Evolutionary conservation across 1,140 invertebrate genomes (phyloP), one percentile per base, ranked within the genome.

Genomic region (Bombus ignitus): DNA sequence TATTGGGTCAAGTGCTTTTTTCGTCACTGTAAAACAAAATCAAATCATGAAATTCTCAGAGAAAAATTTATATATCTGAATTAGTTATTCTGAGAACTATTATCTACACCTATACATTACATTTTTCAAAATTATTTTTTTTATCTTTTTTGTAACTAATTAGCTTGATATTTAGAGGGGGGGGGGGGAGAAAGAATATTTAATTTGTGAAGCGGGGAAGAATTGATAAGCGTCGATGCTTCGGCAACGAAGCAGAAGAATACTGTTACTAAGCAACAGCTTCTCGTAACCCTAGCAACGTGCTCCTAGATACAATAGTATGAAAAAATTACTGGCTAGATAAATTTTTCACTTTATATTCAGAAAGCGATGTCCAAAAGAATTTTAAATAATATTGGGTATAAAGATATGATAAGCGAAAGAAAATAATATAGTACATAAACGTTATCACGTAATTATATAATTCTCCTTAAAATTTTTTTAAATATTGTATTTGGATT

Each of bases 211-310:
- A 44, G 9, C 53, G 39, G 10, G 1, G 6, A 39, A 6, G 28
- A 37, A 44, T 59, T 44, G 68, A 85, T 72, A 72, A 80, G 68
- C 76, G 18, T 37, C 68, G 32, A 62, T 37, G 28, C 71, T 78
- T 84, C 53, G 47, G 2, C 53, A 35, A 80, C 18, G 57, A 81
- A 59, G 81, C 85, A 57, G 44, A 90, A 53, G 18, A 92, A 94
- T 92, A 92, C 87, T 93, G 92, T 94, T 93, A 92, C 93, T 86
- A 93, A 81, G 93, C 92, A 93, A 94, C 93, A 83, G 86, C 89
- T 87, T 88, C 86, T 83, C 57, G 71, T 85, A 85, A 84, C 89
- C 87, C 62, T 93, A 91, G 89, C 90, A 91, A 92, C 90, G 87
- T 86, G 65, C 62, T 57, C 32, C 18, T 37, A 35, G 5, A 32